Base-by-base conservation (phyloP, 2,113 vertebrate species). In the Seriola dumerili region DNA sequence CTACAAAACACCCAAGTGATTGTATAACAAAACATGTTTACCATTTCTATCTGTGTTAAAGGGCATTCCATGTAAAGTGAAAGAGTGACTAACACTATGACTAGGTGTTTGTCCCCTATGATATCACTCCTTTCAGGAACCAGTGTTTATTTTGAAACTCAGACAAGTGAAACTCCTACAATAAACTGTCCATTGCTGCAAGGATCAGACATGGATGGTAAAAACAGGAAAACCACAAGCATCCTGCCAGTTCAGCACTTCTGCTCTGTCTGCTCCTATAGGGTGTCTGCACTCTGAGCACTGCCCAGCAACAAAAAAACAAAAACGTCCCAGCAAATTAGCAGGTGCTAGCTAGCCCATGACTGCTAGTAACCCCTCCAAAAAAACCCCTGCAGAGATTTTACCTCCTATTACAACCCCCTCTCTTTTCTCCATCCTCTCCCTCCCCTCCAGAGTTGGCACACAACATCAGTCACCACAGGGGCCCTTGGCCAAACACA, bases 161-260 rank as follows among this genome's bases (percentile, higher is more conserved):
- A 52, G 55, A 67, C 44, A 71, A 85, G 75, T 84, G 81, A 86
- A 92, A 87, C 86, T 85, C 75, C 65, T 12, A 54, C 25, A 76
- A 9, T 59, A 38, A 65, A 83, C 46, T 32, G n/a, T 72, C 46
- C 55, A 5, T 57, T 83, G 62, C 83, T 70, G 71, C 40, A 59
- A 77, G 40, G 62, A 76, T 75, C 77, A 76, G 34, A 78, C 70
- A 58, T n/a, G 32, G 48, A 61, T 29, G 21, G 29, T 40, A 65
- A 85, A 91, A 94, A 93, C 90, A 93, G 88, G 87, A 93, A 94
- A 92, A 85, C 88, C 80, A 67, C 85, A 90, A 79, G 32, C 48
- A 82, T 85, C 58, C 77, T 84, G 68, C 83, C 46, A 59, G 40
- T 17, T 92, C 89, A 87, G 93, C 92, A 84, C 40, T 91, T 88